Base-by-base conservation (phyloP, 2,113 vertebrate genomes). In the Equus przewalskii region DNA sequence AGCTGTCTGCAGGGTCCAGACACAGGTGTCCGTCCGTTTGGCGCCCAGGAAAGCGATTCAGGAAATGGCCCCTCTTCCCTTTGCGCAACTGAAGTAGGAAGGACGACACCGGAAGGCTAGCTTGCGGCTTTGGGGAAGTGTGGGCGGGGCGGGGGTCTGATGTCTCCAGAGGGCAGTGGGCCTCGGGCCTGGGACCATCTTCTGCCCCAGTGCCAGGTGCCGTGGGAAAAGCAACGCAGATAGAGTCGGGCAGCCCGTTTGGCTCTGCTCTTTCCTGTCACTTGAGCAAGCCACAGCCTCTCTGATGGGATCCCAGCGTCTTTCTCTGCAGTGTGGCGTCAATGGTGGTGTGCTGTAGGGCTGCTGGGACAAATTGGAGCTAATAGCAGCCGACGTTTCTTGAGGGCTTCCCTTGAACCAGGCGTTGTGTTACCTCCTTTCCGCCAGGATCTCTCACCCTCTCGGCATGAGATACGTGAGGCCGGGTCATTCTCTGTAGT, bases 1-100 rank as follows among this genome's bases (percentile, higher is more conserved):
- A 72, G 33, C 24, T 60, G 21, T 26, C 24, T 24, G 26, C 7
- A n/a, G 24, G 36, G 36, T 33, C 64, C 44, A 41, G 41, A 24
- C 1, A 3, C 1, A 0, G 8, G 7, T 14, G 11, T 49, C 54
- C 1, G 3, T n/a, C 36, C 30, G 8, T 69, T 26, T 0, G 0
- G 19, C 21, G 0, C 58, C 70, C 21, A 18, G 56, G 89, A 26
- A 94, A 46, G 12, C 15, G 22, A 4, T 16, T 49, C 1, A 12
- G 36, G 69, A 58, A 73, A 8, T 0, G 0, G 11, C 58, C 62
- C 1, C 0, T 30, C 15, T 51, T 36, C 7, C 22, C 33, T 15
- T 1, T 6, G 49, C 12, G 21, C 51, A 30, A 16, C 36, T 30
- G 28, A 5, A 0, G 9, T 14, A 51, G 65, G 30, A 21, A 1